These are phyloP conservation scores for Monopis laevigella DNA, from an alignment of 2,888 invertebrate genomes.

Conservation along the genomic window DNA sequence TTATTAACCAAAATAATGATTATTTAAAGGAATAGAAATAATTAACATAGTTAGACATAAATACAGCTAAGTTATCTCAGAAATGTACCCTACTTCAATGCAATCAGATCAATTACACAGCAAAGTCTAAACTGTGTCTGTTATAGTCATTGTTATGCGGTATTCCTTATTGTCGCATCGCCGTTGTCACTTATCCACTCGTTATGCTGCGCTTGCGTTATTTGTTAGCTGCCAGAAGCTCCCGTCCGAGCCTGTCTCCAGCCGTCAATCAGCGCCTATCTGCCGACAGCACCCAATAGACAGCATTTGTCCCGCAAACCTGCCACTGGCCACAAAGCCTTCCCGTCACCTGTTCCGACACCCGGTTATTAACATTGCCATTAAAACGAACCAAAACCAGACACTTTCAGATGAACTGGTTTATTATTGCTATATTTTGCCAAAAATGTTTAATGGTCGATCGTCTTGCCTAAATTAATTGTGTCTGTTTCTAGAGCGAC, in stretches of 20 bases:
- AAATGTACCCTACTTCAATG: neutral
- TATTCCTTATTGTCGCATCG: conserved; percentile 15
- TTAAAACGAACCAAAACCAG: neutral
- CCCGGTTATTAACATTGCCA: neutral
- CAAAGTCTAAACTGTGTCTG: neutral
- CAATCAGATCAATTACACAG: conserved; percentile 6
- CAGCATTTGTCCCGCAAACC: neutral
- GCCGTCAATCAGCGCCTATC: conserved; percentile 10
- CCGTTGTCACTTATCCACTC: conserved; percentile 53
- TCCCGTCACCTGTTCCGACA: neutral
- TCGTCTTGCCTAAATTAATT: neutral
- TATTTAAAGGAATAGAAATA: too few species aligned
- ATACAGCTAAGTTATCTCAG: too few species aligned
- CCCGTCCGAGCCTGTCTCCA: neutral
- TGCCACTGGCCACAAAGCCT: conserved; percentile 1
- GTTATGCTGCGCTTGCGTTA: conserved; percentile 48
- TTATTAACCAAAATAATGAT: too few species aligned
- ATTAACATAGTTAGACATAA: too few species aligned
- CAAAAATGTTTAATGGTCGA: conserved; percentile 1
- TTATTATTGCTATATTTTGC: conserved; percentile 3
- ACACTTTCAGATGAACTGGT: neutral
- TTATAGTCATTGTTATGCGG: conserved; percentile 9
- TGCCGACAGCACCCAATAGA: conserved; percentile 6
- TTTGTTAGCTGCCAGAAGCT: conserved; percentile 50
- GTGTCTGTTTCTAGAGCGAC: neutral